Evolutionary conservation across 2,113 vertebrate genomes (phyloP), one percentile per base, ranked within the genome.

Genomic region (Pseudorasbora parva): DNA sequence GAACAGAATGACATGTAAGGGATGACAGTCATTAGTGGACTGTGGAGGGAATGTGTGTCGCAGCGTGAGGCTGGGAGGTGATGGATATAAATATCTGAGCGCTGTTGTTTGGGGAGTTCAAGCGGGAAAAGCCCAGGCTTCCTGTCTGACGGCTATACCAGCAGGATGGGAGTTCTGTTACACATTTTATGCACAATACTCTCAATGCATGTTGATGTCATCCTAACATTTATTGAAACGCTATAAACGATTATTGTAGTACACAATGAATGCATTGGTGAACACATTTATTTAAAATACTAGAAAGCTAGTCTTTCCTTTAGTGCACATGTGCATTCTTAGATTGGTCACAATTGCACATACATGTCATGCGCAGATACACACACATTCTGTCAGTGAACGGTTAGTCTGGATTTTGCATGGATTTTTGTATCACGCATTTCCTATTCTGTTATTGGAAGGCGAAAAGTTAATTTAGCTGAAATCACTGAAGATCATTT

Each of bases 11-110:
- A 47, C 8, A 51, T 33, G 21, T 73, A 68, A 74, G 57, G 74
- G 19, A 64, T 75, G 81, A 81, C 25, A 64, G 27, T 62, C 41
- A 78, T 78, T 78, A 83, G 66, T 27, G 57, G 51, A 77, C 27
- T 49, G 69, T 27, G 51, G 77, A 86, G 41, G 37, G 74, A 72
- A 59, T 15, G 78, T 76, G 80, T 85, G 75, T 79, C 47, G 17
- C 80, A 85, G 66, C 47, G 23, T 66, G 47, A 76, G 69, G 47
- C 64, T 62, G 66, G 82, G 76, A 76, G 72, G 59, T 79, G 59
- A 75, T 85, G 83, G 82, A 78, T 87, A 85, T 85, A 85, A 87
- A 87, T 87, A 87, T 79, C 69, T 71, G 60, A 41, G 71, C 73
- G 7, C 64, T 71, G 86, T 82, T 76, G 71, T 87, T 85, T 79